Percentiles rank a stretch among this genome's conserved stretches.
Conservation (phyloP, 2,888 invertebrate genomes). For the Drosophila quinaria region DNA sequence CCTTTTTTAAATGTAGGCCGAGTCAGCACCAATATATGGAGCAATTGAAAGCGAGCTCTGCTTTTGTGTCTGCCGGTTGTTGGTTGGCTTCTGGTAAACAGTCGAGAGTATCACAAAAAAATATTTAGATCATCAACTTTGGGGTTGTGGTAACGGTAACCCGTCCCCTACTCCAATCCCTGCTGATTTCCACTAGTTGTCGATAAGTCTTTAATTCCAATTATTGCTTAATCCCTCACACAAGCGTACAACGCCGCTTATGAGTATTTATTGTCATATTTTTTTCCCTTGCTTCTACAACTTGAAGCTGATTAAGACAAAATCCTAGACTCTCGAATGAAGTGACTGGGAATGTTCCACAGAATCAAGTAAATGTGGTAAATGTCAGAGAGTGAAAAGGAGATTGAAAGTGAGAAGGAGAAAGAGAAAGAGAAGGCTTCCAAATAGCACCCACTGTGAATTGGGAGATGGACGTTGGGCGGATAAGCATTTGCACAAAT, state of each 20-base stretch:
- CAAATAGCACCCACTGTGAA: slow-evolving; percentile 5
- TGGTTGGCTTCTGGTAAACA: slow-evolving; percentile 24
- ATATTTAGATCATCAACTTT: slow-evolving; percentile 39
- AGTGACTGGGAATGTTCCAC: not conserved
- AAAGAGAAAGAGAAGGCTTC: slow-evolving; percentile 14
- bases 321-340: slow-evolving; percentile 27
- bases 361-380: slow-evolving; percentile 45
- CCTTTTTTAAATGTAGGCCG: too few relatives aligned
- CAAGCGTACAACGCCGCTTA: slow-evolving; percentile 44
- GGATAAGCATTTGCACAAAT: slow-evolving; percentile 63
- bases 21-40: slow-evolving; percentile 3
- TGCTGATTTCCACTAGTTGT: not conserved
- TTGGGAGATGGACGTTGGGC: slow-evolving; percentile 9
- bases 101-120: slow-evolving; percentile 25
- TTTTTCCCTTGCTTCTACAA: slow-evolving; percentile 28
- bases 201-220: slow-evolving; percentile 50
- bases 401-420: not conserved
- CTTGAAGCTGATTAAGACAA: slow-evolving; percentile 61
- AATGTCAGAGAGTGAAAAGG: not conserved
- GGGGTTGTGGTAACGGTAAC: slow-evolving; percentile 3
- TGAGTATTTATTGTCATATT: slow-evolving; percentile 55
- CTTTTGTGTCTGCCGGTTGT: slow-evolving; percentile 19
- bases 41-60: slow-evolving; percentile 49
- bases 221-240: slow-evolving; percentile 51
- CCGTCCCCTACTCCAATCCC: too few relatives aligned